Base-by-base conservation (phyloP, 2,797 vertebrate species). In the Balearica regulorum region DNA sequence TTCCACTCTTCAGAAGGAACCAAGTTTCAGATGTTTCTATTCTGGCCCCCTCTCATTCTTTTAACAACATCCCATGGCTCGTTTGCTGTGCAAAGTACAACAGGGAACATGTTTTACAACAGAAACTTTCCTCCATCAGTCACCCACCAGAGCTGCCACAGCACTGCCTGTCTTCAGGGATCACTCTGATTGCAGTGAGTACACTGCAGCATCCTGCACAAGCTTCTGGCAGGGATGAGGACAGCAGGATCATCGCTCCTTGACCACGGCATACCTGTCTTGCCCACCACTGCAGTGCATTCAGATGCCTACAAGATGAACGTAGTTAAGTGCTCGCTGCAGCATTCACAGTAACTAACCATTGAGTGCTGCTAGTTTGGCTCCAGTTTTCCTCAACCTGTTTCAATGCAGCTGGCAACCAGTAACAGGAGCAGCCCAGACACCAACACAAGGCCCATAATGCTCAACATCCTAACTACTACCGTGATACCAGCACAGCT, bases 181-280 rank as follows among this genome's bases (percentile, higher is more conserved):
- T 46, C 51, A 4, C 73, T 6, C 46, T 33, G 24, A 51, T 15
- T 0, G 0, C 5, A 6, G 9, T 8, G 33, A 62, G 51, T 11
- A 10, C 44, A n/a, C 35, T 2, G 2, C 51, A 26, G 14, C 25
- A 31, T 19, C 46, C 37, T 18, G 16, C 44, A 19, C 25, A 20
- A 76, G 41, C 62, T 79, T n/a, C 71, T 89, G 55, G 43, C 35
- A 64, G 48, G 71, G 46, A 44, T 9, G 16, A 64, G 22, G 53
- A 39, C 5, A 76, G 33, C 65, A 72, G 33, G 19, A 68, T 54
- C 57, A 72, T 22, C 18, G 5, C n/a, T 29, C 20, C 7, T 2
- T 13, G 51, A 31, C n/a, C 28, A 51, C 5, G 1, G 43, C 20
- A 43, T 4, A 16, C 33, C 17, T 5, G 13, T 5, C 54, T 29